Evolutionary conservation across 2,797 vertebrate genomes (phyloP).

Genomic region (Potorous gilbertii): DNA sequence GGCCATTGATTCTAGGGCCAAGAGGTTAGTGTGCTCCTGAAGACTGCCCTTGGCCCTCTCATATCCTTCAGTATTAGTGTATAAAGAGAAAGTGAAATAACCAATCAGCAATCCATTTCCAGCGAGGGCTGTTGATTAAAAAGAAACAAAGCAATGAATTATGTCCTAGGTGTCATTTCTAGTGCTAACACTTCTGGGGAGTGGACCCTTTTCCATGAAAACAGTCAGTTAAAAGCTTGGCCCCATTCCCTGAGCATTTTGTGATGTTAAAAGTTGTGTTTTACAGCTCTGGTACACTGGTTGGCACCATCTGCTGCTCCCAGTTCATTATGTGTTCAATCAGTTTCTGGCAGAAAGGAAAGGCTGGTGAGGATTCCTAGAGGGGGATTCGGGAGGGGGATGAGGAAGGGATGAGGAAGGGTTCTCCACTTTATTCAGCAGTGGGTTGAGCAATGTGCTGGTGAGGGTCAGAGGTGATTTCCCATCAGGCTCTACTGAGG

Average conservation of each 20-base stretch:
- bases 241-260: slow-evolving; percentile 33
- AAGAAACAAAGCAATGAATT: background rate
- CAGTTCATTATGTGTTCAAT: slow-evolving; percentile 67
- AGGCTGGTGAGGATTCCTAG: slow-evolving; percentile 65
- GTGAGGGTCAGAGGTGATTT: slow-evolving; percentile 84
- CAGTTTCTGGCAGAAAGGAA: slow-evolving; percentile 75
- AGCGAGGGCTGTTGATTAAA: background rate
- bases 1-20: background rate
- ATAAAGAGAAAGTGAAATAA: background rate
- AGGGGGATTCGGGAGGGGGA: slow-evolving; percentile 70
- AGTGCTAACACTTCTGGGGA: background rate
- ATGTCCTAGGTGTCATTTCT: background rate
- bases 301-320: slow-evolving; percentile 64
- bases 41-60: background rate
- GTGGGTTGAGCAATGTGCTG: slow-evolving; percentile 74
- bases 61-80: background rate
- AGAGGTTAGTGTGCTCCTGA: background rate
- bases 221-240: slow-evolving; percentile 51
- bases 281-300: slow-evolving; percentile 45
- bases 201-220: background rate
- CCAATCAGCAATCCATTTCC: background rate
- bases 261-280: slow-evolving; percentile 60
- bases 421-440: slow-evolving; percentile 83
- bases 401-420: slow-evolving; percentile 33
- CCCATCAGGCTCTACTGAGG: slow-evolving; percentile 82